Percentiles rank a stretch among this genome's conserved stretches.
Evolutionary conservation across 2,797 vertebrate genomes (phyloP).

Genomic region (Sternarchorhynchus goeldii): DNA sequence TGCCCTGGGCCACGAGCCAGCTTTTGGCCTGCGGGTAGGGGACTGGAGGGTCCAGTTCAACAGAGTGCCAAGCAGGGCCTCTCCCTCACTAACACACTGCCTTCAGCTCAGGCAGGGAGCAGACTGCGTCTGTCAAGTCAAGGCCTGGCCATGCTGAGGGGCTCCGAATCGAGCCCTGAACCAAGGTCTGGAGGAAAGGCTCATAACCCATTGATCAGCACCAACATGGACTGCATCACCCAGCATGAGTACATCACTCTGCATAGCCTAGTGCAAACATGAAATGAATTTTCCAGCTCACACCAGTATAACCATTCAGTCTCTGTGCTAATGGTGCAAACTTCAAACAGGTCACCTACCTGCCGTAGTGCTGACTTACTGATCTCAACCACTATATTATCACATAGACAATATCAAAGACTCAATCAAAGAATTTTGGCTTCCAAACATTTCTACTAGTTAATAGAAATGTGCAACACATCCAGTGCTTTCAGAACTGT

Average conservation of each 20-base stretch:
- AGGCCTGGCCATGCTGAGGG: constrained; percentile 23
- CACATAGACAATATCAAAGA: neutral
- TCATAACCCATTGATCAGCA: neutral
- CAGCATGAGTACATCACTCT: neutral
- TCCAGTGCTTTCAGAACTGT: neutral
- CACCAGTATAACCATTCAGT: neutral
- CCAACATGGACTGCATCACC: neutral
- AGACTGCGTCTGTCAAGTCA: constrained; percentile 2
- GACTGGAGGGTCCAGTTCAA: constrained; percentile 50
- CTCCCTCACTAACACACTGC: neutral
- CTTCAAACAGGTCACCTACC: neutral
- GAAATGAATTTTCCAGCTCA: neutral
- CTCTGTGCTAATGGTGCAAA: neutral
- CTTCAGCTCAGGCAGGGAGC: neutral
- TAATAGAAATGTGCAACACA: neutral
- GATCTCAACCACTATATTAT: neutral
- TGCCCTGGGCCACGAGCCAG: constrained; percentile 47
- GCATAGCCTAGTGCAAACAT: neutral
- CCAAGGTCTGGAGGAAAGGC: constrained; percentile 9
- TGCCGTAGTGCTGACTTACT: neutral
- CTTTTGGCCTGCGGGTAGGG: constrained; percentile 34
- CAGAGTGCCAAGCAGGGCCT: constrained; percentile 38
- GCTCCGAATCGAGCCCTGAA: neutral
- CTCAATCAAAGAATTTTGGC: neutral
- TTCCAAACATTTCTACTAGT: neutral